Evolutionary conservation across 2,797 vertebrate genomes (phyloP).

Genomic region (Morelia viridis): DNA sequence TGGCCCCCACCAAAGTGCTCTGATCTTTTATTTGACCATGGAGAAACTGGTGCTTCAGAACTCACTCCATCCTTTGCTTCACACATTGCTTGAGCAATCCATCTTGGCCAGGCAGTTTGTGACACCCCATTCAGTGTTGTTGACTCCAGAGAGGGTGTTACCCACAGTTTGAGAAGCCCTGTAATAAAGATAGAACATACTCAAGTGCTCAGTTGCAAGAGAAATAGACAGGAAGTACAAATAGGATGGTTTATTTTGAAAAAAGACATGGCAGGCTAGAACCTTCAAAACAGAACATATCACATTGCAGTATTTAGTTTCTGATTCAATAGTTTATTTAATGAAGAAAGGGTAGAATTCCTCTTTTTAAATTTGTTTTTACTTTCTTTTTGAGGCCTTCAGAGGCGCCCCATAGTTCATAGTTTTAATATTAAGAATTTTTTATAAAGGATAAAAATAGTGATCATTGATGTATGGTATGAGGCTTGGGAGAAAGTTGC

Average conservation of each 20-base stretch:
- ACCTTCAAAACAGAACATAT: background rate
- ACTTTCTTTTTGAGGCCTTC: background rate
- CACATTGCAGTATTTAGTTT: background rate
- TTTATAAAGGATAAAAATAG: too few species aligned
- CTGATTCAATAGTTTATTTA: background rate
- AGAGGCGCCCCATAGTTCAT: background rate
- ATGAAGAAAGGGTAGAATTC: background rate
- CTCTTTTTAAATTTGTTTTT: background rate
- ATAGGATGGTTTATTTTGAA: background rate
- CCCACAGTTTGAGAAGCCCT: background rate
- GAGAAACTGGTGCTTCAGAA: background rate
- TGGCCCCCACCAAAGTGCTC: background rate
- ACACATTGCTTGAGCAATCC: background rate
- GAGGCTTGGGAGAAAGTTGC: too few species aligned
- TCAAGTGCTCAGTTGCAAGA: background rate
- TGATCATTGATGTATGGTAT: too few species aligned
- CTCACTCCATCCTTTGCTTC: background rate
- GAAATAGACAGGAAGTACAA: background rate
- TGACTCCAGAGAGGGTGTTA: background rate
- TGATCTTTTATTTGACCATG: background rate
- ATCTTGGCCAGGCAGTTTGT: background rate
- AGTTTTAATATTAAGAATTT: too few species aligned
- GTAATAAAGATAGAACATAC: background rate
- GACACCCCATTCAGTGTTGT: background rate
- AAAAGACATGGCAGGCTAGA: background rate